Evolutionary conservation across 2,113 vertebrate genomes (phyloP).

Genomic region (Lonchura striata): DNA sequence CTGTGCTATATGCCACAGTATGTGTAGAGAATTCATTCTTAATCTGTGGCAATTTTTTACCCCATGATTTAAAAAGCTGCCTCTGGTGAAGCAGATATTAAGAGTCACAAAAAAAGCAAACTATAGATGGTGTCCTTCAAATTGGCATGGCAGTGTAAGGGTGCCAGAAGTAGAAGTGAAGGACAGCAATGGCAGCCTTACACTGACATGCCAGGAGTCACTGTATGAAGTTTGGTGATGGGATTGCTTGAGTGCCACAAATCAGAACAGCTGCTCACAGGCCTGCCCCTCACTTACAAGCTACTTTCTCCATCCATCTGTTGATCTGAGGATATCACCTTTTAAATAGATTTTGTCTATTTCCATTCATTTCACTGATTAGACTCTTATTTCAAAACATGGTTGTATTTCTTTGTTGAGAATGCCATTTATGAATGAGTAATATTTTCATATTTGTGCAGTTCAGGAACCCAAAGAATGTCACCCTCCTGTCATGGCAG

Average conservation of each 20-base stretch:
- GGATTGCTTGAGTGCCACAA: neutral
- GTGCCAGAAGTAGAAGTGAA: neutral
- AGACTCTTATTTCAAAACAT: slow-evolving; percentile 16
- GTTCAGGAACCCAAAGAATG: neutral
- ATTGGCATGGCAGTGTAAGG: neutral
- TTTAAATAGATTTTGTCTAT: neutral
- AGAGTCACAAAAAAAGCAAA: neutral
- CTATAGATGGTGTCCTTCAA: neutral
- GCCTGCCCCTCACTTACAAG: neutral
- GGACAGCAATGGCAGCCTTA: neutral
- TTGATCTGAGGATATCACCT: neutral
- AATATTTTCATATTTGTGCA: slow-evolving; percentile 5
- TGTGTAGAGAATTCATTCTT: neutral
- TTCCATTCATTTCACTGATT: neutral
- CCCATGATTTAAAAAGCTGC: neutral
- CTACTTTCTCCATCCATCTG: neutral
- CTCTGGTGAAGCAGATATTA: neutral
- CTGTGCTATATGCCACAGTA: neutral
- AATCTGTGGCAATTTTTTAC: neutral
- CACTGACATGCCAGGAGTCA: neutral
- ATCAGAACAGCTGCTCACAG: neutral
- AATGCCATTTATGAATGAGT: neutral
- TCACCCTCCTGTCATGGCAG: neutral
- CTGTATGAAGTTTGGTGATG: neutral
- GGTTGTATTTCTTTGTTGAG: neutral